Conservation (phyloP, 2,113 vertebrate species). For the Mystacornis crossleyi region DNA sequence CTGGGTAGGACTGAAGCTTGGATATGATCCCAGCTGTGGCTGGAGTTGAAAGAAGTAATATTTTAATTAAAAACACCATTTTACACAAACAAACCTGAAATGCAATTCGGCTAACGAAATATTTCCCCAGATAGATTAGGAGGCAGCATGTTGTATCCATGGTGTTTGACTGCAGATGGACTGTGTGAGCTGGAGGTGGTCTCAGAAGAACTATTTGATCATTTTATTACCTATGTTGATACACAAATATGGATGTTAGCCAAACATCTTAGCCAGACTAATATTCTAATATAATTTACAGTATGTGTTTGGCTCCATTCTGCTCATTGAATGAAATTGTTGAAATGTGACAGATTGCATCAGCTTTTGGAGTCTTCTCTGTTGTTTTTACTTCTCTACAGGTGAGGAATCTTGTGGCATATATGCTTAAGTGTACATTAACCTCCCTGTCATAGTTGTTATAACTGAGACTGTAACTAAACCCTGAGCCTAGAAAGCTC, state of each 20-base stretch:
- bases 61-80: constrained; percentile 66
- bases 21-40: constrained; percentile 40
- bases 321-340: constrained; percentile 34
- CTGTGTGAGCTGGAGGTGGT: constrained; percentile 38
- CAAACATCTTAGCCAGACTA: constrained; percentile 59
- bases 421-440: neutral
- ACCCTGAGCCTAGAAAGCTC: neutral
- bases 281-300: constrained; percentile 60
- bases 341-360: constrained; percentile 25
- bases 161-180: constrained; percentile 59
- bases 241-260: constrained; percentile 65
- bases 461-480: neutral
- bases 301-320: constrained; percentile 40
- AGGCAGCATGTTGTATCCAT: constrained; percentile 25
- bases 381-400: neutral
- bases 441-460: neutral
- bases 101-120: neutral
- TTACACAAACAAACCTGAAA: constrained; percentile 44
- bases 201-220: constrained; percentile 66
- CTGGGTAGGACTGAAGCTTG: constrained; percentile 39
- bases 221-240: constrained; percentile 69
- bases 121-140: constrained; percentile 53
- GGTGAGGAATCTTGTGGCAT: neutral
- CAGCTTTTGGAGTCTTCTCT: constrained; percentile 5
- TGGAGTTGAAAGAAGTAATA: constrained; percentile 43